Base-by-base conservation (phyloP, 2,888 invertebrate species). In the Hanleya hanleyi region DNA sequence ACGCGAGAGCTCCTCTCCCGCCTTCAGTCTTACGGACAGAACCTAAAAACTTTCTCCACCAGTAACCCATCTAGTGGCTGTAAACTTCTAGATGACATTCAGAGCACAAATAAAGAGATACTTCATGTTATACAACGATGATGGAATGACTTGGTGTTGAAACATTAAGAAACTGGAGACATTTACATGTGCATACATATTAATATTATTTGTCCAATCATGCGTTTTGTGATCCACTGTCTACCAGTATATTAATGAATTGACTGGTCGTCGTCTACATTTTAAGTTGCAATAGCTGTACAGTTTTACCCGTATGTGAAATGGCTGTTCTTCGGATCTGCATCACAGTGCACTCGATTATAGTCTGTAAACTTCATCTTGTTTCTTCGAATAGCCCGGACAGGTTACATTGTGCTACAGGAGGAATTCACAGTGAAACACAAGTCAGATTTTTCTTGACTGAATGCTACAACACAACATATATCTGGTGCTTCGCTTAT, bases 61-160 rank as follows among this genome's bases (percentile, higher is more conserved):
- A 77, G 83, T 7, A 83, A 83, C 15, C 84, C 86, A 1, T 75
- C 81, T 9, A 81, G 83, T 18, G 86, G 86, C 22, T 79, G 80
- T 22, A 79, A 78, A 65, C 78, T 87, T 26, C 78, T 86, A 22
- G 79, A 81, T 29, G 86, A 87, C 77, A 83, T 87, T 69, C 84
- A 85, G 74, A 74, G 79, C 37, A 80, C 86, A 64, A 84, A 85
- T 72, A 82, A 82, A 64, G 87, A 87, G 80, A 84, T 86, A 47
- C 75, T 94, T 78, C 94, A 94, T 86, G 94, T 95, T 84, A 94
- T 95, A 88, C 93, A 94, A 90, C 93, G 94, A 92, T 94, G 22
- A 32, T 41, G 12, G 1, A 9, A 9, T 22, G 15, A 1, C 33
- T 12, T 3, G 61, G n/a, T n/a, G n/a, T n/a, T n/a, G n/a, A n/a